These are phyloP conservation scores for Marasmarcha lunaedactyla DNA, from an alignment of 2,888 invertebrate species.

Conservation along the genomic window DNA sequence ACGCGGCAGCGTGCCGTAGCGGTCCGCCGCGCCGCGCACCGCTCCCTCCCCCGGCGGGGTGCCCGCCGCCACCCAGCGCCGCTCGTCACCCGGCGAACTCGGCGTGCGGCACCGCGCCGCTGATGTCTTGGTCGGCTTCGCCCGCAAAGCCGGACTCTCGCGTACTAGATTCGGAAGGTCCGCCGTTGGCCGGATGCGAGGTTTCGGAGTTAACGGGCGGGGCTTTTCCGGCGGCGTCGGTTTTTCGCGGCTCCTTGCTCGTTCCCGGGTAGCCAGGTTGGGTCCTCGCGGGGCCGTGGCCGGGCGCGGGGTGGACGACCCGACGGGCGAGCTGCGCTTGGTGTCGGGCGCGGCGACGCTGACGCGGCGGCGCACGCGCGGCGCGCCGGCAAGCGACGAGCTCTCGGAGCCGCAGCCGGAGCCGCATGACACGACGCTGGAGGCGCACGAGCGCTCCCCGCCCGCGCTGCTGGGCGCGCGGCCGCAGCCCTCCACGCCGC, in stretches of 20 bases:
- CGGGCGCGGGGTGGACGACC: slow-evolving; percentile 63
- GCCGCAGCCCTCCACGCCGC: slow-evolving; percentile 81
- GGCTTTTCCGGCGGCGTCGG: slow-evolving; percentile 60
- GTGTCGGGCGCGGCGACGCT: slow-evolving; percentile 70
- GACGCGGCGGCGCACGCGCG: slow-evolving; percentile 64
- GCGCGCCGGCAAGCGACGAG: slow-evolving; percentile 74
- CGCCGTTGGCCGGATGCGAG: slow-evolving; percentile 56
- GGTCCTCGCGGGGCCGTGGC: slow-evolving; percentile 60
- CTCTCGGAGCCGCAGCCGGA: slow-evolving; percentile 86
- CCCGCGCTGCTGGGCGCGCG: slow-evolving; percentile 78
- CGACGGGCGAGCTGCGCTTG: slow-evolving; percentile 58
- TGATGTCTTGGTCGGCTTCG: slow-evolving; percentile 65
- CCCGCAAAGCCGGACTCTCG: slow-evolving; percentile 54
- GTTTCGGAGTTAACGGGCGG: slow-evolving; percentile 56
- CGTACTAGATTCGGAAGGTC: slow-evolving; percentile 65
- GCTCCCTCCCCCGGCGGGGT: slow-evolving; percentile 41
- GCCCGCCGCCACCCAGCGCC: slow-evolving; percentile 72
- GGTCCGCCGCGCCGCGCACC: slow-evolving; percentile 71
- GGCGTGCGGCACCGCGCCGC: slow-evolving; percentile 72
- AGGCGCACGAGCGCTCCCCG: slow-evolving; percentile 79
- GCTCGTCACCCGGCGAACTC: slow-evolving; percentile 76
- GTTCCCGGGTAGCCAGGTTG: slow-evolving; percentile 65
- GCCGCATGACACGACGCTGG: slow-evolving; percentile 82
- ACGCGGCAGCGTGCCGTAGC: slow-evolving; percentile 83
- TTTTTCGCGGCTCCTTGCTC: slow-evolving; percentile 72